These are phyloP conservation scores for Dynastes hyllus DNA, from an alignment of 2,888 invertebrate genomes.

Conservation along the genomic window DNA sequence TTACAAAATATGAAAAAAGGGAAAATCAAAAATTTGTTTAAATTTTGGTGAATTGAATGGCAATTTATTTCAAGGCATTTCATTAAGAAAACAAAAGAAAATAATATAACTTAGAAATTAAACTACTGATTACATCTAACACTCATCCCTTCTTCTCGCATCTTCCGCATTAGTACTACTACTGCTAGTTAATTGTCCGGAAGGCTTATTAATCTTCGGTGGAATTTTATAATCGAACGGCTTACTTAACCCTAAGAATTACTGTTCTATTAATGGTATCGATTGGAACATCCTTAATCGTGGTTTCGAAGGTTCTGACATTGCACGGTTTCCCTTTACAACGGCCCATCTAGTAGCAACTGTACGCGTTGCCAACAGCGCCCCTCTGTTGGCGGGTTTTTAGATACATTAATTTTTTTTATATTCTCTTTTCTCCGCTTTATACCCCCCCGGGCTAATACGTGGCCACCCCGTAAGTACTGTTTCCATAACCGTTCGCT, in stretches of 20 bases:
- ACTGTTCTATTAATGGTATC: constrained; percentile 77
- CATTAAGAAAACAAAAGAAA: constrained; percentile 17
- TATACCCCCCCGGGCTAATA: no score
- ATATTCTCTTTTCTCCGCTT: no score
- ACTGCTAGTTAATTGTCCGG: constrained; percentile 30
- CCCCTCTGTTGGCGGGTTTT: constrained; percentile 72
- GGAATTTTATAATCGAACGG: constrained; percentile 76
- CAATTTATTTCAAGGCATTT: background rate
- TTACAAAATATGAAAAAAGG: no score
- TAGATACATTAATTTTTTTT: constrained; percentile 71
- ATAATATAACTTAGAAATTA: constrained; percentile 11
- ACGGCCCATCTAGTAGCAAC: constrained; percentile 74
- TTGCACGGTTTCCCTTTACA: constrained; percentile 71
- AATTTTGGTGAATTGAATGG: no score
- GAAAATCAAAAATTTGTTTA: no score
- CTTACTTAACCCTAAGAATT: constrained; percentile 75
- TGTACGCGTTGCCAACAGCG: constrained; percentile 75
- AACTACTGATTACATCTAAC: background rate
- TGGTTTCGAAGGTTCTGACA: constrained; percentile 72
- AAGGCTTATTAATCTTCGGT: constrained; percentile 63
- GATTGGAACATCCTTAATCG: constrained; percentile 72
- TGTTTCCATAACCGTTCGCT: constrained; percentile 79
- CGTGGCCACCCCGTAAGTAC: constrained; percentile 72
- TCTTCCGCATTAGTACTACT: constrained; percentile 52
- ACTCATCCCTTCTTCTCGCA: constrained; percentile 25